Conservation (phyloP, 1,140 invertebrate species). For the Neodiprion pinetum region DNA sequence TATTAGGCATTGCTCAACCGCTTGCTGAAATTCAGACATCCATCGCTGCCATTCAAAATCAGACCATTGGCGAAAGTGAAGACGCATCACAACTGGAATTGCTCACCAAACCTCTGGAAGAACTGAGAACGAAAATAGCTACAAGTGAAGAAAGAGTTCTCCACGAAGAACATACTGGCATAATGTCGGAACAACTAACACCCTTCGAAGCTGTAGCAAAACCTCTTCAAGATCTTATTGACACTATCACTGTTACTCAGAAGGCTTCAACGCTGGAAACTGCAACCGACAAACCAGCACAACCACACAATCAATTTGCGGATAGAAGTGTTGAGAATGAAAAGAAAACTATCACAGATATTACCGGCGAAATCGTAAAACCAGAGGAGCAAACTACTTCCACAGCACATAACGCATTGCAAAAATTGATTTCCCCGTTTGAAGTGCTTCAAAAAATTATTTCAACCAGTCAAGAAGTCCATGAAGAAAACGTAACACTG, state of each 20-base stretch:
- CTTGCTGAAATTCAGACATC: conserved; percentile 18
- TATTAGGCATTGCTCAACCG: conserved; percentile 14
- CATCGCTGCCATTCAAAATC: conserved; percentile 17
- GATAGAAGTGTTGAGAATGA: conserved; percentile 40
- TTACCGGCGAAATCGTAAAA: conserved; percentile 47
- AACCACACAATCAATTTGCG: background rate
- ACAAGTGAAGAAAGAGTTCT: conserved; percentile 8
- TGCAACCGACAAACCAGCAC: background rate
- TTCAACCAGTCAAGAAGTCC: conserved; percentile 71
- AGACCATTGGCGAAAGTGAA: conserved; percentile 9
- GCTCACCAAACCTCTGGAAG: conserved; percentile 10
- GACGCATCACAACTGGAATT: background rate
- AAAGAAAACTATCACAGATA: conserved; percentile 47
- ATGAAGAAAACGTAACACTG: conserved; percentile 69
- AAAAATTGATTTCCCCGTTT: conserved; percentile 63
- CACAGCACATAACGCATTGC: conserved; percentile 16
- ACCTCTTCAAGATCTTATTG: conserved; percentile 9
- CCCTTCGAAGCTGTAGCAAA: conserved; percentile 14
- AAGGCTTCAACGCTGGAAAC: background rate
- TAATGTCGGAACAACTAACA: background rate
- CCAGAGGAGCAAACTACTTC: conserved; percentile 46
- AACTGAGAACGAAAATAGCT: background rate
- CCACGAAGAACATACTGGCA: background rate
- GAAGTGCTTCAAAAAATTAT: conserved; percentile 69
- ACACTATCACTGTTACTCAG: background rate